Evolutionary conservation across 2,888 invertebrate genomes (phyloP), one percentile per base, ranked within the genome.

Genomic region (Dioctria rufipes): DNA sequence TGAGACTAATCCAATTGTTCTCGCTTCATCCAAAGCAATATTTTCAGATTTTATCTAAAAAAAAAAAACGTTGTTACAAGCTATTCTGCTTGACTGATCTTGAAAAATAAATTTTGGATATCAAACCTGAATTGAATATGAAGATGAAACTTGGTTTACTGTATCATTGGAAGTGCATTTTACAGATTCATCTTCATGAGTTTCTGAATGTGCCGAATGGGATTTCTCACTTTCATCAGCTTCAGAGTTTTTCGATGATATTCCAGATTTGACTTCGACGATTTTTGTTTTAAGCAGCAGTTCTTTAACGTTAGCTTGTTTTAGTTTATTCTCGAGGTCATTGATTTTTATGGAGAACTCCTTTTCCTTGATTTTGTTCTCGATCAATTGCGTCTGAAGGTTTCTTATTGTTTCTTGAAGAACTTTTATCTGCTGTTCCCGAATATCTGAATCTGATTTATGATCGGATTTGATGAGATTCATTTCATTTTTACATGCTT

Each of bases 401-500:
- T 89, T 89, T 40, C 89, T 86, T 81, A 89, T 89, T 39, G 89
- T 89, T 83, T 89, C 89, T 79, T 89, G 89, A n/a, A 89, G 83
- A 11, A 89, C 89, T 88, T 94, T 93, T 84, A 96, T 93, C 88
- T 97, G 96, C 85, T 95, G 95, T 37, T 96, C 96, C 87, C 96
- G 96, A 81, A 94, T 93, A 82, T 96, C 95, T 84, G 95, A 90
- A 85, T 95, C 95, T 80, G 93, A 92, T 86, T 94, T 93, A 66
- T 93, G 92, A 86, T 97, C 97, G 42, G 93, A 92, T 86, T 96
- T 95, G 40, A 97, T 92, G 54, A 97, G 91, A 85, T 96, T 96
- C 73, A 97, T 95, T 91, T 98, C 98, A 89, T 97, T 97, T 88
- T 96, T 96, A 87, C 96, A 96, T 0, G 97, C 98, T 89, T 97